A percentile compares a stretch with the other conserved stretches of the same genome.
Evolutionary conservation across 2,888 invertebrate species (phyloP).

Genomic region (Hymenopus coronatus): DNA sequence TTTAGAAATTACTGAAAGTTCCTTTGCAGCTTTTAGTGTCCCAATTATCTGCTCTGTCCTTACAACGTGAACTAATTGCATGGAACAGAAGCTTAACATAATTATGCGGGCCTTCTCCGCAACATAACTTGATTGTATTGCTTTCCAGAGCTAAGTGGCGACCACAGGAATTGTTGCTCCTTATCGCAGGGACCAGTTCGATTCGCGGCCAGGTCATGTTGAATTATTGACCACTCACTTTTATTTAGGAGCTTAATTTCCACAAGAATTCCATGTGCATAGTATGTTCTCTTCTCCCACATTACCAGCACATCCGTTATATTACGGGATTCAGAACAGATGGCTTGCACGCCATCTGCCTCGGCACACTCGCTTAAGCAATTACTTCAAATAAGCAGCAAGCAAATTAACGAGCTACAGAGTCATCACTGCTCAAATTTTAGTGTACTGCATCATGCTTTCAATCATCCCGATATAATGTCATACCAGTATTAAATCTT

Average conservation of each 20-base stretch:
- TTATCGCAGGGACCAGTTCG: neutral
- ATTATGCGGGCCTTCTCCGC: neutral
- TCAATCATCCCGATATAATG: too few relatives aligned
- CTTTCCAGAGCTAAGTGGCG: neutral
- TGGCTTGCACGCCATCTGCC: too few relatives aligned
- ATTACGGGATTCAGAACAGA: neutral
- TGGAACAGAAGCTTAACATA: neutral
- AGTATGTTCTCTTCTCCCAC: neutral
- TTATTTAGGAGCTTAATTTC: neutral
- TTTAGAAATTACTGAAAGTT: too few relatives aligned
- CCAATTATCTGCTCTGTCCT: neutral
- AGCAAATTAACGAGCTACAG: too few relatives aligned
- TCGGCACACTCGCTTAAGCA: too few relatives aligned
- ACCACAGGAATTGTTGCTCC: neutral
- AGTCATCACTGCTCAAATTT: too few relatives aligned
- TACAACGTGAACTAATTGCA: neutral
- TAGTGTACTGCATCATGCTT: too few relatives aligned
- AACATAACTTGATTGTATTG: neutral
- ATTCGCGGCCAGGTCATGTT: neutral
- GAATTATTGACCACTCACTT: neutral
- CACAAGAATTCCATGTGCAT: neutral
- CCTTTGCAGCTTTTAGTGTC: too few relatives aligned
- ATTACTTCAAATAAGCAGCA: too few relatives aligned
- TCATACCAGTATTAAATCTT: too few relatives aligned
- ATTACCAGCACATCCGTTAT: neutral